Evolutionary conservation across 2,113 vertebrate species (phyloP).

Genomic region (Thalassoma bifasciatum): DNA sequence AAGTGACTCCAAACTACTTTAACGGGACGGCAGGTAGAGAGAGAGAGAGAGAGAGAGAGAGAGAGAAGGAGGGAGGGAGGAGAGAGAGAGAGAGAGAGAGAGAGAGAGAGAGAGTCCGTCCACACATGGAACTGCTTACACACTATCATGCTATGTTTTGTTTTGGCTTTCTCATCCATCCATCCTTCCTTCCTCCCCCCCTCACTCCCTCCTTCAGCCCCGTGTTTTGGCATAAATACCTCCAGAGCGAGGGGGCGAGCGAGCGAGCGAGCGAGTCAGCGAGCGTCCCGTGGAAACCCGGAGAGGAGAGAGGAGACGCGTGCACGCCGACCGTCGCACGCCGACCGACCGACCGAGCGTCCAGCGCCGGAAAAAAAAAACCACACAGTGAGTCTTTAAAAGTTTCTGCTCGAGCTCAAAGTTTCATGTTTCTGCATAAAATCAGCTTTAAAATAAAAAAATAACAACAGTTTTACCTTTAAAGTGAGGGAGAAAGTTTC

Average conservation of each 20-base stretch:
- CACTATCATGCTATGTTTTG: constrained; percentile 97
- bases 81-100: constrained; percentile 75
- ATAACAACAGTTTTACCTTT: too few relatives aligned
- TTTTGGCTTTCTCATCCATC: constrained; percentile 70
- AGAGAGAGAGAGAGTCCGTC: constrained; percentile 79
- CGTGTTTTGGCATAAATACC: constrained; percentile 70
- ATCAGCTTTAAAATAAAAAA: too few relatives aligned
- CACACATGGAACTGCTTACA: constrained; percentile 99
- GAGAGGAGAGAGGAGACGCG: not conserved
- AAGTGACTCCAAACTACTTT: constrained; percentile 61
- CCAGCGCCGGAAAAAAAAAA: too few relatives aligned
- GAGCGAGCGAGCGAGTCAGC: too few relatives aligned
- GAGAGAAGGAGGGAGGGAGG: constrained; percentile 87
- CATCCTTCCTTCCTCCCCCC: constrained; percentile 34
- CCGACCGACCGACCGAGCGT: too few relatives aligned
- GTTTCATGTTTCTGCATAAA: too few relatives aligned
- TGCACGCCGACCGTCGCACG: not conserved
- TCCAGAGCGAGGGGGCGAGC: constrained; percentile 44
- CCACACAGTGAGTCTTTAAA: constrained; percentile 42
- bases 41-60: too few relatives aligned
- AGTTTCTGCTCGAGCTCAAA: not conserved
- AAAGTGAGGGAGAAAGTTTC: too few relatives aligned
- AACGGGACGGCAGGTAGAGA: too few relatives aligned
- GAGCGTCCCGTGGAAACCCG: constrained; percentile 12
- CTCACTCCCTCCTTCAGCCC: constrained; percentile 1